Conservation (phyloP, 2,113 vertebrate species). For the Pseudorasbora parva region DNA sequence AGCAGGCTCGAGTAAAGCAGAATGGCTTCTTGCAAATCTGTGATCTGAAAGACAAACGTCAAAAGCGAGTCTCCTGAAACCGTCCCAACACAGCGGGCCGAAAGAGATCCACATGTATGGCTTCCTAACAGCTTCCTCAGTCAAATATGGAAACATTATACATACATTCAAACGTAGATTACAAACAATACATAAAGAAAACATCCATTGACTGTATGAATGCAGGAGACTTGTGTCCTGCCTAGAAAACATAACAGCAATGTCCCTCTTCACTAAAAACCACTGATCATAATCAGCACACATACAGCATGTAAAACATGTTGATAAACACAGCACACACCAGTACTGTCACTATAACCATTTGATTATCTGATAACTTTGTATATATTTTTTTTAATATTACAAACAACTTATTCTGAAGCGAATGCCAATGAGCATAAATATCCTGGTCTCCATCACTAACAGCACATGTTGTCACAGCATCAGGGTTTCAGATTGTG, state of each 20-base stretch:
- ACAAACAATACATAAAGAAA: not conserved
- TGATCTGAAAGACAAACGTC: not conserved
- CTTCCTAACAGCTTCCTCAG: constrained; percentile 12
- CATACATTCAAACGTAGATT: not conserved
- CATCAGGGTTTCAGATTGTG: constrained; percentile 29
- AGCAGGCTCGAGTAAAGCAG: not conserved
- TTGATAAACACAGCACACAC: not conserved
- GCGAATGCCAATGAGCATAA: not conserved
- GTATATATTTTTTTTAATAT: not conserved
- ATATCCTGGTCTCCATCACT: not conserved
- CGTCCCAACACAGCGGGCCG: not conserved
- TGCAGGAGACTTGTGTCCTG: not conserved
- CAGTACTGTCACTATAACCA: not conserved
- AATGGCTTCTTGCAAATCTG: not conserved
- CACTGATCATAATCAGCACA: not conserved
- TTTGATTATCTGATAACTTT: not conserved
- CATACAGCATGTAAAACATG: too few species aligned
- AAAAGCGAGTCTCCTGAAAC: not conserved
- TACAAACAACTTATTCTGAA: not conserved
- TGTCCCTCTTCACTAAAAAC: not conserved
- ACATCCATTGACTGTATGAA: not conserved
- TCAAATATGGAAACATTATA: not conserved
- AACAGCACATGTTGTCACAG: constrained; percentile 22
- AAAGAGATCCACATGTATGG: constrained; percentile 1
- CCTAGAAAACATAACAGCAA: not conserved